Percentiles rank a stretch among this genome's conserved stretches.
Evolutionary conservation across 2,888 invertebrate genomes (phyloP).

Genomic region (Physocephala rufipes): DNA sequence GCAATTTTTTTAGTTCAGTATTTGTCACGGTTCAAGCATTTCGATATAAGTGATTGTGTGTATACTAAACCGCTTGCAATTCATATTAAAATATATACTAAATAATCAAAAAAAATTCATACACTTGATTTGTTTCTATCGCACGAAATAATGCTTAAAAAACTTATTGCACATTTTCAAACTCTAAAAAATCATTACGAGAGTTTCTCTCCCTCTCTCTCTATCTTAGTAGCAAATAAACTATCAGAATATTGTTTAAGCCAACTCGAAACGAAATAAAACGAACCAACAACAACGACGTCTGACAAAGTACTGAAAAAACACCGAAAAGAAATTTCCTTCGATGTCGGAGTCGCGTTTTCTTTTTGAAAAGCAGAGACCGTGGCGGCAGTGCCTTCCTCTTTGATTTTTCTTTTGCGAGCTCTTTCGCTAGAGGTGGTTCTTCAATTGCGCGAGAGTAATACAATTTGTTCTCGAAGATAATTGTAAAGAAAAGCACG

Average conservation of each 20-base stretch:
- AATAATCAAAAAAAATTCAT: not conserved
- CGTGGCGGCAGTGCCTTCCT: constrained; percentile 16
- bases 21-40: too few species aligned
- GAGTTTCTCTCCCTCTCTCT: too few species aligned
- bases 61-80: too few species aligned
- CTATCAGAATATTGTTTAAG: too few species aligned
- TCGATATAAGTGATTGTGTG: too few species aligned
- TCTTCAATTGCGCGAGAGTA: constrained; percentile 23
- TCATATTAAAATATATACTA: not conserved
- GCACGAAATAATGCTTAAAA: too few species aligned
- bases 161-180: too few species aligned
- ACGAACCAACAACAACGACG: constrained; percentile 32
- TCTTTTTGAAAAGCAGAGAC: too few species aligned
- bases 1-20: too few species aligned
- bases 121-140: not conserved
- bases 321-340: constrained; percentile 34
- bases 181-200: too few species aligned
- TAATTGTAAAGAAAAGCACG: not conserved
- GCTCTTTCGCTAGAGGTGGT: constrained; percentile 27
- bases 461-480: not conserved
- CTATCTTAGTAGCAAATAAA: too few species aligned
- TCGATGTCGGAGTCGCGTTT: constrained; percentile 5
- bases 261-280: not conserved
- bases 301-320: constrained; percentile 30
- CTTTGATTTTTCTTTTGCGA: constrained; percentile 31